Evolutionary conservation across 2,888 invertebrate species (phyloP).

Genomic region (Theristus sp.): DNA sequence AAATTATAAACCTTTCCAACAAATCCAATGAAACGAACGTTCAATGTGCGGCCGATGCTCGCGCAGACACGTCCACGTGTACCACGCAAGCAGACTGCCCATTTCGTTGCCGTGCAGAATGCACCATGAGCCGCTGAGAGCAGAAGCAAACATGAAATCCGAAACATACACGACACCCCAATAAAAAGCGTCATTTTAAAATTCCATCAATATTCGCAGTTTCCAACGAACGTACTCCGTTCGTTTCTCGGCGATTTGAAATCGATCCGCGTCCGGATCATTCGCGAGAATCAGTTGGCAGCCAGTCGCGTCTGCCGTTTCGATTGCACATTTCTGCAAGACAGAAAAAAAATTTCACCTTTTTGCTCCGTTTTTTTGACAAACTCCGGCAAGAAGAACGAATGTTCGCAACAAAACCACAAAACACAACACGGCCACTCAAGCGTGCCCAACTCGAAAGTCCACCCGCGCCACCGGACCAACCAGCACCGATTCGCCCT

Average conservation of each 20-base stretch:
- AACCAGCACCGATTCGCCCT: conserved; percentile 57
- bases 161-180: not conserved
- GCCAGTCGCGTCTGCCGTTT: conserved; percentile 51
- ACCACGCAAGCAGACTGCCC: conserved; percentile 82
- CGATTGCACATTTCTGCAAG: conserved; percentile 46
- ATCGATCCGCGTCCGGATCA: conserved; percentile 91
- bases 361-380: too few species aligned
- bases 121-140: conserved; percentile 51
- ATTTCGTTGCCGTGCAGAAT: conserved; percentile 87
- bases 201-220: too few species aligned
- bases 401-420: not conserved
- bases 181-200: not conserved
- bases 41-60: conserved; percentile 14
- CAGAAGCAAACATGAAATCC: not conserved
- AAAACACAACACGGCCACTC: too few species aligned
- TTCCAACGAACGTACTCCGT: conserved; percentile 37
- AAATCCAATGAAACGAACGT: too few species aligned
- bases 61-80: conserved; percentile 50
- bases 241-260: conserved; percentile 73
- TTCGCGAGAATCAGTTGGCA: conserved; percentile 70
- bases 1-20: too few species aligned
- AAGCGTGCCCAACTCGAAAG: not conserved
- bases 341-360: too few species aligned
- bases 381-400: not conserved
- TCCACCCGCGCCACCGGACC: conserved; percentile 13